Evolutionary conservation across 1,140 invertebrate species (phyloP).

Genomic region (Drosophila nannoptera): DNA sequence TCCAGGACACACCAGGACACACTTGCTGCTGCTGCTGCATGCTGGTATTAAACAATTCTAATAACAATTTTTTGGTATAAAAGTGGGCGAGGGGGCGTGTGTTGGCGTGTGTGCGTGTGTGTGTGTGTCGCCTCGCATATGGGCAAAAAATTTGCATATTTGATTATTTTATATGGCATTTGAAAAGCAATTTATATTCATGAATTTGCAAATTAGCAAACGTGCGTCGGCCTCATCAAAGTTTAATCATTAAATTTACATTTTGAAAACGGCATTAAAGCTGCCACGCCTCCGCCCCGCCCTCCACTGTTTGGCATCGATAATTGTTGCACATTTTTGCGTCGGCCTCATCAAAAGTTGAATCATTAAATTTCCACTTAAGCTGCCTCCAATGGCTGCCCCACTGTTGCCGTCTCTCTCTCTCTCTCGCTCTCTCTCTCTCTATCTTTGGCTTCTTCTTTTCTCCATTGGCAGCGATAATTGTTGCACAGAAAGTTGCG

Average conservation of each 20-base stretch:
- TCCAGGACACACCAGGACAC: too few relatives aligned
- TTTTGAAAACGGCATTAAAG: not conserved
- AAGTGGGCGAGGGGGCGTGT: conserved; percentile 21
- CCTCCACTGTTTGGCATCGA: conserved; percentile 33
- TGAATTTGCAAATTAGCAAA: conserved; percentile 62
- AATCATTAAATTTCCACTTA: too few relatives aligned
- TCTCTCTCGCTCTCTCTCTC: too few relatives aligned
- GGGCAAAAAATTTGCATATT: conserved; percentile 59
- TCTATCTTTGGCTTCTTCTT: too few relatives aligned
- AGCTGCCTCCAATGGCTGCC: too few relatives aligned
- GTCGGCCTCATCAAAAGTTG: too few relatives aligned
- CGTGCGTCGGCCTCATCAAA: conserved; percentile 8
- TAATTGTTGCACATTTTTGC: conserved; percentile 70
- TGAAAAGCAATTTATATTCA: conserved; percentile 68
- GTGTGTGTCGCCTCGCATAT: conserved; percentile 16
- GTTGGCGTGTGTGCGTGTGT: conserved; percentile 7
- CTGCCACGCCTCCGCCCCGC: not conserved
- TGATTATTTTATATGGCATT: conserved; percentile 67
- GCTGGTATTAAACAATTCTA: conserved; percentile 46
- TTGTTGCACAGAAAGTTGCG: conserved; percentile 36
- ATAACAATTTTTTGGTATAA: conserved; percentile 47
- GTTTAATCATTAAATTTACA: conserved; percentile 16
- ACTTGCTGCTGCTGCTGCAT: conserved; percentile 22
- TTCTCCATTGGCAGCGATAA: conserved; percentile 45
- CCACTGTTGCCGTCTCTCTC: too few relatives aligned